Evolutionary conservation across 2,888 invertebrate species (phyloP).

Genomic region (Pycnomerus fuliginosus): DNA sequence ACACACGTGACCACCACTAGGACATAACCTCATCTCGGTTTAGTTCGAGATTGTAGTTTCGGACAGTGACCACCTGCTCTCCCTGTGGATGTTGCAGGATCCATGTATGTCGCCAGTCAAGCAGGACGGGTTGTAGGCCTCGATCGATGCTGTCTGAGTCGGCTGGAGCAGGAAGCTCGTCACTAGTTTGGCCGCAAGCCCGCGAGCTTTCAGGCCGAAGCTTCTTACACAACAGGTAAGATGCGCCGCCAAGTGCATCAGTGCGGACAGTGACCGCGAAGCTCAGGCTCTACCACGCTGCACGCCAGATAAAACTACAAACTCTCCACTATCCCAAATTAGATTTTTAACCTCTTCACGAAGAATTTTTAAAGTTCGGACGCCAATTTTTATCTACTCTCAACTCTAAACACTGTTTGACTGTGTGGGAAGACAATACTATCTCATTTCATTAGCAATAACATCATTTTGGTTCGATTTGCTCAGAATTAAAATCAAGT

Average conservation of each 20-base stretch:
- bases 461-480: too few species aligned
- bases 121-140: conserved; percentile 36
- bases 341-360: too few species aligned
- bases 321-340: too few species aligned
- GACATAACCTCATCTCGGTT: conserved; percentile 4
- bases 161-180: conserved; percentile 42
- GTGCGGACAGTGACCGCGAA: too few species aligned
- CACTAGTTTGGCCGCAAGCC: conserved; percentile 37
- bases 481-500: too few species aligned
- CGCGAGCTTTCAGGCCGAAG: conserved; percentile 32
- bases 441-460: too few species aligned
- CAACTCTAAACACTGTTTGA: too few species aligned
- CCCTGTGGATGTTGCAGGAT: conserved; percentile 14
- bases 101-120: conserved; percentile 31
- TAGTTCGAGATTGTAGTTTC: neutral
- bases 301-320: too few species aligned
- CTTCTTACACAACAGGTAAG: conserved; percentile 45
- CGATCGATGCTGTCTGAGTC: conserved; percentile 48
- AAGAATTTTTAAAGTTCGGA: too few species aligned
- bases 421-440: too few species aligned
- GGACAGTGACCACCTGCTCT: conserved; percentile 19
- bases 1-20: conserved; percentile 1
- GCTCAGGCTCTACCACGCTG: too few species aligned
- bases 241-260: conserved; percentile 1
- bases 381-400: too few species aligned